These are phyloP conservation scores for Antennarius striatus DNA, from an alignment of 2,113 vertebrate genomes.

Conservation along the genomic window DNA sequence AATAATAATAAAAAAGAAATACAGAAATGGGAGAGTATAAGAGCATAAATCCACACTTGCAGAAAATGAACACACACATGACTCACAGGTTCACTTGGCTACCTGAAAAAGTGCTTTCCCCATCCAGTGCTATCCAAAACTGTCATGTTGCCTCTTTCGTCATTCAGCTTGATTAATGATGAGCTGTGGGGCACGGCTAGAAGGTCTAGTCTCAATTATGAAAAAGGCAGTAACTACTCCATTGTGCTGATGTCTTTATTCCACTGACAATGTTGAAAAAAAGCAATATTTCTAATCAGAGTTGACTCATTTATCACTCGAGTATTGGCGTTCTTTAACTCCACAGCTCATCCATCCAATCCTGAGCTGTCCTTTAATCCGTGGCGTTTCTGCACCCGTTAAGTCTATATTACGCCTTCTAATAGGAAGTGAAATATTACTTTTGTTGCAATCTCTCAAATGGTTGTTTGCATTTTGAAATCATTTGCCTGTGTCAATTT, in stretches of 20 bases:
- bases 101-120: constrained; percentile 92
- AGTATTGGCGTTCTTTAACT: constrained; percentile 92
- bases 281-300: constrained; percentile 97
- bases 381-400: not conserved
- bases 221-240: constrained; percentile 96
- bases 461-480: constrained; percentile 21
- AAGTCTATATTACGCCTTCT: constrained; percentile 3
- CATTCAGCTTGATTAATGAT: constrained; percentile 97
- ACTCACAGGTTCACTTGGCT: constrained; percentile 86
- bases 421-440: constrained; percentile 21
- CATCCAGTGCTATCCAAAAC: constrained; percentile 89
- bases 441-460: constrained; percentile 15
- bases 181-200: constrained; percentile 97
- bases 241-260: constrained; percentile 96
- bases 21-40: not conserved
- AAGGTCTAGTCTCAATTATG: constrained; percentile 99
- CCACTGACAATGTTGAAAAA: constrained; percentile 96
- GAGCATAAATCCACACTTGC: not conserved
- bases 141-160: constrained; percentile 90
- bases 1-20: not conserved
- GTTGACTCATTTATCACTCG: constrained; percentile 96
- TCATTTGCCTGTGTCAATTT: constrained; percentile 29
- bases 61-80: constrained; percentile 87
- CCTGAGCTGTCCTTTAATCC: constrained; percentile 47
- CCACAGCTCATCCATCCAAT: constrained; percentile 71